Evolutionary conservation across 2,888 invertebrate species (phyloP).

Genomic region (Allygus modestus): DNA sequence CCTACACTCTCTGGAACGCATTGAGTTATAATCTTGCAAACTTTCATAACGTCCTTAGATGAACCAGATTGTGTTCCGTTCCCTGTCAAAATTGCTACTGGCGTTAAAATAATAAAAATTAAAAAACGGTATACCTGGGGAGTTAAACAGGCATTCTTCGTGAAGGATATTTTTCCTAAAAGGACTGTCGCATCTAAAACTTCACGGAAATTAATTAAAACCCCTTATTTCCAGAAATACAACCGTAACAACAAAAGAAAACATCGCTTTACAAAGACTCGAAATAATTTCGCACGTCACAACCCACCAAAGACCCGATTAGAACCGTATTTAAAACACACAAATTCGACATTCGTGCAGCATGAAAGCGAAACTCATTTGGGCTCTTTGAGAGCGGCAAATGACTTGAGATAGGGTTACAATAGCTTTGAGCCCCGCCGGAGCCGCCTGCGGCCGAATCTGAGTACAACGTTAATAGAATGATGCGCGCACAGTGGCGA

Average conservation of each 20-base stretch:
- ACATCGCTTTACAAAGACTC: background rate
- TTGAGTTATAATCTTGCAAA: too few relatives aligned
- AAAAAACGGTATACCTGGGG: too few relatives aligned
- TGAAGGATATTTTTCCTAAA: too few relatives aligned
- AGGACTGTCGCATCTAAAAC: too few relatives aligned
- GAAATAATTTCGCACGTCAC: slow-evolving; percentile 11
- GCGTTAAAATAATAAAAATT: too few relatives aligned
- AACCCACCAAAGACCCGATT: background rate
- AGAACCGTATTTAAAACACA: slow-evolving; percentile 17
- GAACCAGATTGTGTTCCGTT: too few relatives aligned
- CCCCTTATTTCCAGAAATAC: background rate
- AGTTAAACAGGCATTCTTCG: too few relatives aligned
- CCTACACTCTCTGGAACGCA: too few relatives aligned
- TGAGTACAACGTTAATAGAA: slow-evolving; percentile 43
- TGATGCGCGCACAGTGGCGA: slow-evolving; percentile 44
- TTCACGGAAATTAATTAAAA: background rate
- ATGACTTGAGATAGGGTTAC: slow-evolving; percentile 57
- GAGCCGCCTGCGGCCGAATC: slow-evolving; percentile 11
- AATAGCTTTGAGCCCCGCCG: slow-evolving; percentile 39
- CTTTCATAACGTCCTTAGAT: too few relatives aligned
- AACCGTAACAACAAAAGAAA: background rate
- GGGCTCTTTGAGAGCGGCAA: slow-evolving; percentile 44
- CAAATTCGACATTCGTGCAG: background rate
- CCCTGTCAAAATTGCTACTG: too few relatives aligned
- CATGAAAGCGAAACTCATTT: slow-evolving; percentile 46